A percentile compares a stretch with the other conserved stretches of the same genome.
phyloP scores from a whole-genome alignment of 2,888 invertebrate genomes.

The Trachelus iudaicus region DNA sequence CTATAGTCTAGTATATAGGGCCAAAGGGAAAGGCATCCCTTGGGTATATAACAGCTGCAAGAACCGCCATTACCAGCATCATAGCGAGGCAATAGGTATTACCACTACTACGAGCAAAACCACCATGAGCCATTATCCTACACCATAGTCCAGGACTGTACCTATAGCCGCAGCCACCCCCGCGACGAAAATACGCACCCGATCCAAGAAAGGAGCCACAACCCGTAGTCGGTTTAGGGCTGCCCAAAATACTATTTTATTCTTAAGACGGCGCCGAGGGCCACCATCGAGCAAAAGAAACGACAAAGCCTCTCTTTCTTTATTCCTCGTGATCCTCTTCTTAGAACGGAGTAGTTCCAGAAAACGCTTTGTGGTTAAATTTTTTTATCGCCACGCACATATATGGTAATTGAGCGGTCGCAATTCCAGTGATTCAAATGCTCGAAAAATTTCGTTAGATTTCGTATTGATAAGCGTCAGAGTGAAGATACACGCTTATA shows the following conservation, averaged over 20 bases:
- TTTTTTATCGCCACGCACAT: neutral
- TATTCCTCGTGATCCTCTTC: neutral
- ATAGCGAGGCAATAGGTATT: neutral
- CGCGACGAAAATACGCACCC: neutral
- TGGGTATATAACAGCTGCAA: neutral
- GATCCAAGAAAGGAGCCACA: conserved; percentile 18
- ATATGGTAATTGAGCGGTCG: neutral
- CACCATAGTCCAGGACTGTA: neutral
- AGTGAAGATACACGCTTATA: neutral
- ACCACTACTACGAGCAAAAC: neutral
- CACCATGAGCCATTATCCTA: neutral
- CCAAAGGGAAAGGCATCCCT: neutral
- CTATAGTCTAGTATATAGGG: neutral
- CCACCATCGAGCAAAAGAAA: conserved; percentile 14
- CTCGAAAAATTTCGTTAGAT: neutral
- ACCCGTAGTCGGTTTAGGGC: conserved; percentile 4
- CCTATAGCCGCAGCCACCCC: neutral
- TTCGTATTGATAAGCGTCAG: neutral
- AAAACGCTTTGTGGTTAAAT: neutral
- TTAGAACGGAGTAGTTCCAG: neutral
- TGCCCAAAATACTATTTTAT: conserved; percentile 27
- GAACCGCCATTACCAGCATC: neutral
- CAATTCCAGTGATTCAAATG: neutral
- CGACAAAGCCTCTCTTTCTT: conserved; percentile 2
- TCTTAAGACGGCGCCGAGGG: conserved; percentile 15